Evolutionary conservation across 2,888 invertebrate genomes (phyloP), one percentile per base, ranked within the genome.

Genomic region (Scrobipalpa atriplicella): DNA sequence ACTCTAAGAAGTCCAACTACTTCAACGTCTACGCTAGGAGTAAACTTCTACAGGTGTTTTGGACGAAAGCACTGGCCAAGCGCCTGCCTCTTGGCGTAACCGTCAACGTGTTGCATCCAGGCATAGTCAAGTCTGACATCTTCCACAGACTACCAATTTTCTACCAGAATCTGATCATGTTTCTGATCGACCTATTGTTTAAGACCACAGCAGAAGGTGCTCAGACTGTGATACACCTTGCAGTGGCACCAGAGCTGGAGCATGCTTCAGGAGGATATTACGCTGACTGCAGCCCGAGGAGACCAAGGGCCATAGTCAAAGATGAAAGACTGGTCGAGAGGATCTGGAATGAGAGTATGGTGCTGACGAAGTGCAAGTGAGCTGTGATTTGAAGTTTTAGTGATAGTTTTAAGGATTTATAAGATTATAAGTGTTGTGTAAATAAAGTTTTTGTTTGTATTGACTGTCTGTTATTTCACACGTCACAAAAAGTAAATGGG

Each of bases 91-190:
- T 75, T 11, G 95, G 94, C 3, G 95, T 97, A 0, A 96, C 96
- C 0, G 96, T 94, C 0, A 98, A 98, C 79, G 95, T 95, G 71
- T 84, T 97, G 62, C 97, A 98, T 86, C 98, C 98, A 0, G 98
- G 98, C 11, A 88, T 96, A 81, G 95, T 97, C 47, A 95, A 95
- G 79, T 96, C 96, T 0, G 95, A 95, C 29, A 96, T 97, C 64
- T 96, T 95, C 94, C 92, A 95, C 43, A 95, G 93, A 73, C 84
- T 94, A 11, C 94, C 94, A 0, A 62, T 69, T 0, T 7, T 65
- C 1, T 0, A 47, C 0, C 81, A 94, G 0, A 94, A 93, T 18
- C 85, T 94, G 0, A 70, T 95, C 70, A 81, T 90, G 69, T 75
- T 94, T 6, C 82, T 96, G 2, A 86, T 94, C 0, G 94, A 94